Conservation (phyloP, 2,797 vertebrate species). For the Pachyuromys duprasi region DNA sequence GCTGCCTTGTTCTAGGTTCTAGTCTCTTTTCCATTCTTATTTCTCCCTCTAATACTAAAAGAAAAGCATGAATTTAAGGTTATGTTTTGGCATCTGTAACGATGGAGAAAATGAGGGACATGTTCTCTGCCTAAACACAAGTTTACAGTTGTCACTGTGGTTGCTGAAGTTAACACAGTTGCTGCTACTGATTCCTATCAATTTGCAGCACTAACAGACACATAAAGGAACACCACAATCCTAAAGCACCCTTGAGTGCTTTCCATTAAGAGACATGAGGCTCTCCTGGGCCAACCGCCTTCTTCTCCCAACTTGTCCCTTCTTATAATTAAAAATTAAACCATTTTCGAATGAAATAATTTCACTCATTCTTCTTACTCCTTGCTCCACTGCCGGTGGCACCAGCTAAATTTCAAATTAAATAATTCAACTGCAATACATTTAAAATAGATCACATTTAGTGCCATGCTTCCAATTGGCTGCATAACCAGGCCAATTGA, state of each 20-base stretch:
- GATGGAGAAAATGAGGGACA: background rate
- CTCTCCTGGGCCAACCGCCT: constrained; percentile 63
- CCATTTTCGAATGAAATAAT: constrained; percentile 81
- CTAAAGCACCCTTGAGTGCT: constrained; percentile 40
- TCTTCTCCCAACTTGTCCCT: constrained; percentile 70
- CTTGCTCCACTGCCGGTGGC: constrained; percentile 75
- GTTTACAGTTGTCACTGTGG: background rate
- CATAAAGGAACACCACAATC: constrained; percentile 11
- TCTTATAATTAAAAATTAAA: constrained; percentile 84
- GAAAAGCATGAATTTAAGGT: constrained; percentile 30
- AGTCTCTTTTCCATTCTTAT: background rate
- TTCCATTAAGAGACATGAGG: background rate
- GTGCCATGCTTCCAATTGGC: constrained; percentile 68
- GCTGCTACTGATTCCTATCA: background rate
- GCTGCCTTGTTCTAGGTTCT: background rate
- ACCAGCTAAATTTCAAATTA: constrained; percentile 82
- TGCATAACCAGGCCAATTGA: constrained; percentile 69
- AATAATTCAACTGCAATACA: constrained; percentile 83
- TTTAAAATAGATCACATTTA: constrained; percentile 80
- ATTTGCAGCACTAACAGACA: background rate
- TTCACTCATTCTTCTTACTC: constrained; percentile 81
- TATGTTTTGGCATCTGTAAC: background rate
- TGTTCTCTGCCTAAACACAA: background rate
- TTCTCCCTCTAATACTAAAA: background rate
- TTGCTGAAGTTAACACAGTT: background rate